These are phyloP conservation scores for Oryzias woworae DNA, from an alignment of 2,113 vertebrate species.

Conservation along the genomic window DNA sequence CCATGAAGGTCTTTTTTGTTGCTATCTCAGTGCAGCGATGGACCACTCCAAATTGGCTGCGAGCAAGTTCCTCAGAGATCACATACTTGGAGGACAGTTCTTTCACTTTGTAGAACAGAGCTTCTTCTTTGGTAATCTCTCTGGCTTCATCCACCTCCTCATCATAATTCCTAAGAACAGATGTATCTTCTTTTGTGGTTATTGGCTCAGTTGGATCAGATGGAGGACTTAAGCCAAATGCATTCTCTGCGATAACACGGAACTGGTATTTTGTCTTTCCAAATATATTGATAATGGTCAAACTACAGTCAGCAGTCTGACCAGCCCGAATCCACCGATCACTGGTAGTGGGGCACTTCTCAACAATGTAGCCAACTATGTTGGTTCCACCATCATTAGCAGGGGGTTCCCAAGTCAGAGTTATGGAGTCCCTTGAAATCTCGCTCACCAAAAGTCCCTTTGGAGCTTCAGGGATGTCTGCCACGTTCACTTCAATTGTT, in stretches of 20 bases:
- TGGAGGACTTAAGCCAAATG: conserved; percentile 90
- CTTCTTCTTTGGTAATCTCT: conserved; percentile 85
- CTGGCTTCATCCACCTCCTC: conserved; percentile 94
- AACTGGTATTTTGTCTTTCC: conserved; percentile 98
- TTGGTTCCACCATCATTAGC: conserved; percentile 91
- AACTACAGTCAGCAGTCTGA: conserved; percentile 87
- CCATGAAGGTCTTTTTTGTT: conserved; percentile 96
- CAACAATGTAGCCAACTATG: conserved; percentile 90
- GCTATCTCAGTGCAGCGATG: conserved; percentile 90
- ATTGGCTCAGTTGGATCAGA: conserved; percentile 90
- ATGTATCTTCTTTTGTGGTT: conserved; percentile 93
- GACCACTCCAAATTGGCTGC: conserved; percentile 92
- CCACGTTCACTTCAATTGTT: conserved; percentile 95
- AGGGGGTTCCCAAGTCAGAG: conserved; percentile 90
- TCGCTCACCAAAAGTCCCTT: conserved; percentile 89
- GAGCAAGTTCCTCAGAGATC: conserved; percentile 94
- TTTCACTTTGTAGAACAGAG: conserved; percentile 87
- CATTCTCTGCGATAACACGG: conserved; percentile 95
- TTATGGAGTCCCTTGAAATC: conserved; percentile 90
- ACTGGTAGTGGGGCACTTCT: conserved; percentile 92
- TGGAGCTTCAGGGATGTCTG: conserved; percentile 93
- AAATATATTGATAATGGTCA: conserved; percentile 92
- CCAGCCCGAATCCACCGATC: conserved; percentile 96
- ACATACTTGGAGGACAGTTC: conserved; percentile 89
- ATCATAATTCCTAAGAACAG: conserved; percentile 92